These are phyloP conservation scores for Apoderus coryli DNA, from an alignment of 2,888 invertebrate species.

Conservation along the genomic window DNA sequence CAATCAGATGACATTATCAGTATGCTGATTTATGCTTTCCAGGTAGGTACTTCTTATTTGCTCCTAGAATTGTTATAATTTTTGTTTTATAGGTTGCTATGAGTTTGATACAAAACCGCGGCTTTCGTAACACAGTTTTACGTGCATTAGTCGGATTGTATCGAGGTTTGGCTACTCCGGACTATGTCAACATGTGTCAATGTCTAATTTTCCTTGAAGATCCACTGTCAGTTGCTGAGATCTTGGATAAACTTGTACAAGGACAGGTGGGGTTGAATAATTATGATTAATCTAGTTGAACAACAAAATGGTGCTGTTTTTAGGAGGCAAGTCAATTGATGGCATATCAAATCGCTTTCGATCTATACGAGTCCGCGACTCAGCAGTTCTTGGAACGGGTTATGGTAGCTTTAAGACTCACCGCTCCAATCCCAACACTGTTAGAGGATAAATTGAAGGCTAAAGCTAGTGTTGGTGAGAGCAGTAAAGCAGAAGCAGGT, in stretches of 20 bases:
- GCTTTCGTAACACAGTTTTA: constrained; percentile 82
- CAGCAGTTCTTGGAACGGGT: constrained; percentile 91
- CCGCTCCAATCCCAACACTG: constrained; percentile 68
- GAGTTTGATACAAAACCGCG: constrained; percentile 88
- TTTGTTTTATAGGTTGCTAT: constrained; percentile 62
- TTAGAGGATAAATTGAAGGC: constrained; percentile 62
- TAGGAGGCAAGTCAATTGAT: constrained; percentile 64
- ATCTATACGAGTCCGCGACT: constrained; percentile 96
- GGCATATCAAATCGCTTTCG: constrained; percentile 98
- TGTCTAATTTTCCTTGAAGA: constrained; percentile 95
- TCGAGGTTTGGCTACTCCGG: constrained; percentile 75
- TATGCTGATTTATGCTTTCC: constrained; percentile 91
- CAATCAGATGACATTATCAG: constrained; percentile 80
- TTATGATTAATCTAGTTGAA: too few relatives aligned
- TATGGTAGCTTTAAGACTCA: constrained; percentile 63
- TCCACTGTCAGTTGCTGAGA: constrained; percentile 81
- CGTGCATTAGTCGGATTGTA: constrained; percentile 82
- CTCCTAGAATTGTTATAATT: constrained; percentile 1
- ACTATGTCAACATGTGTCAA: constrained; percentile 97
- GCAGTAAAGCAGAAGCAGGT: background rate
- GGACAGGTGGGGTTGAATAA: too few relatives aligned
- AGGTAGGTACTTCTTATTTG: constrained; percentile 40
- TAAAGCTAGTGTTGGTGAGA: constrained; percentile 28
- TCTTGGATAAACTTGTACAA: constrained; percentile 77
- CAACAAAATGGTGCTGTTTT: too few relatives aligned